Conservation (phyloP, 2,797 vertebrate species). For the Argentina silus region DNA sequence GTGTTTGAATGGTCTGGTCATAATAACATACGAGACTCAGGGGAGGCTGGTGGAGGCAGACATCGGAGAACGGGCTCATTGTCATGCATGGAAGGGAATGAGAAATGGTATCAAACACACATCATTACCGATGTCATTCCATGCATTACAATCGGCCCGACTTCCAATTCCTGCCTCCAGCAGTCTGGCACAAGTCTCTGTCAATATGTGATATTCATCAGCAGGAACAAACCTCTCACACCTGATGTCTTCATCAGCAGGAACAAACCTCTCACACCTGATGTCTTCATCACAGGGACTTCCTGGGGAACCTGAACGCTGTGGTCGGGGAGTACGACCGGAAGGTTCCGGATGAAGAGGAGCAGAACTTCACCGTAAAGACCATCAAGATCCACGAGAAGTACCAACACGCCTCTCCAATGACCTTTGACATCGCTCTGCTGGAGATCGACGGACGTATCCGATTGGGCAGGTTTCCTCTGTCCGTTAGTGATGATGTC, state of each 20-base stretch:
- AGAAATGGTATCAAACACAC: no score
- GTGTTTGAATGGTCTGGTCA: no score
- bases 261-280: background rate
- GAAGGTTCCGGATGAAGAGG: conserved; percentile 62
- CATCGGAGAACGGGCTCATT: no score
- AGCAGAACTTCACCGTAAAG: conserved; percentile 79
- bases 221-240: no score
- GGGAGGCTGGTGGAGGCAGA: background rate
- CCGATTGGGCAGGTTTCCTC: conserved; percentile 77
- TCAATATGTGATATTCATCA: no score
- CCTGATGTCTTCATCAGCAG: background rate
- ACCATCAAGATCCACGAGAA: conserved; percentile 79
- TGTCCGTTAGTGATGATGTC: background rate
- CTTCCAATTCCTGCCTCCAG: no score
- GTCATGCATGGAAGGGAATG: no score
- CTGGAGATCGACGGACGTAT: conserved; percentile 79
- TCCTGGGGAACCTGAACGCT: conserved; percentile 58
- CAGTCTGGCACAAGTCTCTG: no score
- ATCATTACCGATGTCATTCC: no score
- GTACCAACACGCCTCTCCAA: conserved; percentile 76
- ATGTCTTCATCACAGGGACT: conserved; percentile 52
- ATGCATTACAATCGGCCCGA: no score
- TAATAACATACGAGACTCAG: no score
- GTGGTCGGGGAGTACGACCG: conserved; percentile 71
- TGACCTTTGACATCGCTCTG: conserved; percentile 86